A percentile compares a stretch with the other conserved stretches of the same genome.
Evolutionary conservation across 1,140 invertebrate genomes (phyloP).

Genomic region (Capitella teleta): DNA sequence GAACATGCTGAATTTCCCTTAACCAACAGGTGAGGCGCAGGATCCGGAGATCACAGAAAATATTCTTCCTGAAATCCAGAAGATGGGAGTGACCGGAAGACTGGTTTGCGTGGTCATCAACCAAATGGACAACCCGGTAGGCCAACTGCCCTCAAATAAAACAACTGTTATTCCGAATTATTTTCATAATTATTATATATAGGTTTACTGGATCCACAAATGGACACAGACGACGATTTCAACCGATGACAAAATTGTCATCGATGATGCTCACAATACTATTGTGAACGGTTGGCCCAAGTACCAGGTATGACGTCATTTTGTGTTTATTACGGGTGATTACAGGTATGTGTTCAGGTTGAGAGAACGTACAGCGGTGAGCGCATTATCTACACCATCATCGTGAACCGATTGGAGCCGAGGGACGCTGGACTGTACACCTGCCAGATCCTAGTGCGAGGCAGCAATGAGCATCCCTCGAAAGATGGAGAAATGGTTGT

Average conservation of each 20-base stretch:
- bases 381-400: slow-evolving; percentile 20
- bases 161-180: no score
- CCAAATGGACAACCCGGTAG: slow-evolving; percentile 13
- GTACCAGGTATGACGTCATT: slow-evolving; percentile 18
- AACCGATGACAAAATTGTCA: slow-evolving; percentile 15
- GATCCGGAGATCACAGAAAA: slow-evolving; percentile 25
- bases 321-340: no score
- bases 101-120: slow-evolving; percentile 27
- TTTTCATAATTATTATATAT: no score
- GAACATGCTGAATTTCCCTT: no score
- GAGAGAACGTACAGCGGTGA: no score
- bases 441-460: slow-evolving; percentile 16
- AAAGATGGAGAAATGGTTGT: slow-evolving; percentile 14
- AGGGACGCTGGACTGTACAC: slow-evolving; percentile 23
- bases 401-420: slow-evolving; percentile 19
- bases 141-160: no score
- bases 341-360: no score
- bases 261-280: slow-evolving; percentile 13
- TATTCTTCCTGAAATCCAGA: slow-evolving; percentile 29
- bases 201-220: slow-evolving; percentile 9
- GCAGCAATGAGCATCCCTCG: slow-evolving; percentile 15
- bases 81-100: slow-evolving; percentile 20
- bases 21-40: slow-evolving; percentile 19
- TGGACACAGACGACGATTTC: slow-evolving; percentile 13
- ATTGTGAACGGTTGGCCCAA: slow-evolving; percentile 18